Base-by-base conservation (phyloP, 2,888 invertebrate species). In the Drosophila suboccidentalis region DNA sequence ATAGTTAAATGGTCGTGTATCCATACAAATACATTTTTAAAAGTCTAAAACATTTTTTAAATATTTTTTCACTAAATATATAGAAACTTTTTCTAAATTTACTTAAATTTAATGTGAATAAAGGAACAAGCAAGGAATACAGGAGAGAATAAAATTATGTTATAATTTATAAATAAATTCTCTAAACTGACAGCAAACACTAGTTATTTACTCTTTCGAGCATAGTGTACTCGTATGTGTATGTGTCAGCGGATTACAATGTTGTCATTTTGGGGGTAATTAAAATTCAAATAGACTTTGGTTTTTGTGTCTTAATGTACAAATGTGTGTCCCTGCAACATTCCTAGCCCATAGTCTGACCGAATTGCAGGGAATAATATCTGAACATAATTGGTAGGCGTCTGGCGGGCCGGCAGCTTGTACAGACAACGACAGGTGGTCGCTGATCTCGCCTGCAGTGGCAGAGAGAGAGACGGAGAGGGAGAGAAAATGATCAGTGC, bases 391-490 rank as follows among this genome's bases (percentile, higher is more conserved):
- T 89, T 84, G 85, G 87, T 75, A 82, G 82, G 72, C 70, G 82
- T 87, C 82, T 75, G 86, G 71, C 69, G 57, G 57, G 54, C 68
- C 64, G 78, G 71, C 67, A 73, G 62, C 50, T 67, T 51, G 46
- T 79, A 91, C 66, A 82, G 90, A 91, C 91, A 91, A 79, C 87
- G 90, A 88, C 91, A 90, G 91, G 91, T 90, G 91, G 90, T 90
- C 82, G 78, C 26, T 58, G 26, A n/a, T 47, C 61, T 47, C 61
- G 66, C 38, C 49, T 72, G 67, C 72, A 76, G 61, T 55, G 53
- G 47, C 50, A 60, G 22, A 4, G 22, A 34, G 39, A 29, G 44
- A 44, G 63, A 46, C 57, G 50, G 15, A 26, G 11, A 47, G 32
- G 43, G 17, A 46, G 47, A 43, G 22, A 34, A 41, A 46, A 32